Evolutionary conservation across 2,113 vertebrate species (phyloP), one percentile per base, ranked within the genome.

Genomic region (Bungarus multicinctus): DNA sequence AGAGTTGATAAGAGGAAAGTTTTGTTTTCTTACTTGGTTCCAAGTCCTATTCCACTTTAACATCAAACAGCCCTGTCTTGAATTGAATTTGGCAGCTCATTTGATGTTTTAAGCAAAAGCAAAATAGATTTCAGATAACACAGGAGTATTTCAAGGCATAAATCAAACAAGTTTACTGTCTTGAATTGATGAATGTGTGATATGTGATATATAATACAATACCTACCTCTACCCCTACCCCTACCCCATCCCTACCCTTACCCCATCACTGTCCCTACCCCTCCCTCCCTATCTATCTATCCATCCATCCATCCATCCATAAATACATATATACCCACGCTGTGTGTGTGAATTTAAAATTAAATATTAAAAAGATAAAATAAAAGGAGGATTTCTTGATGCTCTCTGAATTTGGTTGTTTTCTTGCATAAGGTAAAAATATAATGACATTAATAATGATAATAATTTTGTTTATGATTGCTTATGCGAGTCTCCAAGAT

Each of bases 291-390:
- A n/a, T n/a, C 55, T 2, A 57, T 58, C 23, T 1, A 57, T 58
- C 23, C 1, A 8, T 58, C 2, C 0, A 9, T 58, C 23, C 2
- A 22, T 23, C 1, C 0, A 54, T 55, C 3, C 20, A 57, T 22
- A 0, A 5, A 57, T 7, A 2, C 5, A 55, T 6, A 0, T 2
- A 58, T 27, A 58, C 2, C 25, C 7, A 58, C 2, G 10, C 23
- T 27, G 23, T 58, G 8, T 58, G 58, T 27, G 58, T 27, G 58
- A 60, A 60, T 60, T 60, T 60, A 30, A 60, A 60, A 60, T 27
- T 60, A 60, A 27, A 60, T 60, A 60, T 60, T 60, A 27, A 60
- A 60, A 60, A 27, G 58, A 60, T 60, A 58, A 58, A 25, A 27
- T 60, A 60, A 60, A 60, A 27, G 25, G 25, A 60, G 25, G 25